Percentiles rank a stretch among this genome's conserved stretches.
phyloP scores from a whole-genome alignment of 2,797 vertebrate genomes.

The Hemibagrus guttatus region DNA sequence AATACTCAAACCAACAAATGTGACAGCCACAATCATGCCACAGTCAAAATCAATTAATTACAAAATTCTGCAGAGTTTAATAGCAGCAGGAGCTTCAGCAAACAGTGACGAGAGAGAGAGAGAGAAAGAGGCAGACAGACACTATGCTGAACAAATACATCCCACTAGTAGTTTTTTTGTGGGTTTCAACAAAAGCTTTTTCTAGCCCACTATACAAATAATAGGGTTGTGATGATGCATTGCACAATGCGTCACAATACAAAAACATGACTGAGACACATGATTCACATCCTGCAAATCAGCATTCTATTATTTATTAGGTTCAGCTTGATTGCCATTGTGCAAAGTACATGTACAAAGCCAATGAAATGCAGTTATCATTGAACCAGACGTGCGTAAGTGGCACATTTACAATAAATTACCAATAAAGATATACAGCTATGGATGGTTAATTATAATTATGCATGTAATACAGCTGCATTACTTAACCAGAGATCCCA shows the following conservation, averaged over 20 bases:
- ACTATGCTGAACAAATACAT: not conserved
- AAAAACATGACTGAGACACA: not conserved
- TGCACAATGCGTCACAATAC: too few relatives aligned
- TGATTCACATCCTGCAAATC: not conserved
- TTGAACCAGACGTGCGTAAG: too few relatives aligned
- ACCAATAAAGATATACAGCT: too few relatives aligned
- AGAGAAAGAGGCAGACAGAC: not conserved
- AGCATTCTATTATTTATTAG: not conserved
- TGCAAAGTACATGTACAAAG: too few relatives aligned
- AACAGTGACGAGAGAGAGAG: not conserved
- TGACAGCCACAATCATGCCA: too few relatives aligned
- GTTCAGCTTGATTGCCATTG: too few relatives aligned
- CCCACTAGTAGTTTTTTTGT: too few relatives aligned
- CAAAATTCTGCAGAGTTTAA: not conserved
- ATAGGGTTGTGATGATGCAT: not conserved
- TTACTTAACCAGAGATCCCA: not conserved
- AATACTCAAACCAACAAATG: too few relatives aligned
- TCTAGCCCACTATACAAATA: not conserved
- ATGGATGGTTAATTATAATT: too few relatives aligned
- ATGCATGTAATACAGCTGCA: too few relatives aligned
- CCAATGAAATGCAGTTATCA: too few relatives aligned
- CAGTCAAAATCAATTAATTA: not conserved
- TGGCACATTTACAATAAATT: too few relatives aligned
- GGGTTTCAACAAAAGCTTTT: not conserved
- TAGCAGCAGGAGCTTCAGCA: not conserved